These are phyloP conservation scores for Harpalus rubripes DNA, from an alignment of 2,888 invertebrate species.

Conservation along the genomic window DNA sequence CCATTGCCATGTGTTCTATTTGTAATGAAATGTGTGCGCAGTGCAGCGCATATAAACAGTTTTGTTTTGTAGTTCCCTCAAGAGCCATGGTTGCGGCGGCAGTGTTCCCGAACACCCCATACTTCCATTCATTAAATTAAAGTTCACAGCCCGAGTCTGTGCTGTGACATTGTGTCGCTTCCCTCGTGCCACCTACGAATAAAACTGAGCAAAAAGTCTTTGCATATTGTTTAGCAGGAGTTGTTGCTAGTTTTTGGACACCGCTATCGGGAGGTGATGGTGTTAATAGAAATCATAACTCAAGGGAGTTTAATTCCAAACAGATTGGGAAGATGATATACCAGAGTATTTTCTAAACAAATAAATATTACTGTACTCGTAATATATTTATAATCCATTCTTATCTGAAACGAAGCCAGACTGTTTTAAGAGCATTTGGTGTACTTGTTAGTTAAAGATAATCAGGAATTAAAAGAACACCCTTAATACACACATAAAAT, in stretches of 20 bases:
- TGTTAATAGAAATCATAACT: background rate
- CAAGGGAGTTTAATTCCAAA: no score
- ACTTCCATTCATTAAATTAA: constrained; percentile 65
- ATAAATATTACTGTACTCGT: no score
- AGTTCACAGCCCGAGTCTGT: constrained; percentile 21
- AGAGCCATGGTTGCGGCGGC: constrained; percentile 53
- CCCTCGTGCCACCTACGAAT: constrained; percentile 39
- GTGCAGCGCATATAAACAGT: constrained; percentile 64
- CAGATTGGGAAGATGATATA: no score
- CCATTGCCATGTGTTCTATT: constrained; percentile 55
- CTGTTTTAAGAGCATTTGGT: no score
- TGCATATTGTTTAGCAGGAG: constrained; percentile 46
- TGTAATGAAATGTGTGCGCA: constrained; percentile 62
- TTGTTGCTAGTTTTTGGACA: background rate
- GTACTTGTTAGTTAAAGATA: no score
- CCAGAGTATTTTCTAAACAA: no score
- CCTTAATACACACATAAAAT: no score
- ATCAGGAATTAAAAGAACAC: no score
- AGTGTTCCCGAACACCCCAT: constrained; percentile 56
- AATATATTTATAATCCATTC: no score
- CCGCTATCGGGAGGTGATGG: background rate
- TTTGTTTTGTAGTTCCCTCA: constrained; percentile 64
- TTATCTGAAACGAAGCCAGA: no score
- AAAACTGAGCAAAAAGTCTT: constrained; percentile 58
- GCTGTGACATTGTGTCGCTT: constrained; percentile 5